A percentile compares a stretch with the other conserved stretches of the same genome.
Evolutionary conservation across 2,797 vertebrate genomes (phyloP).

Genomic region (Sebastes itinus): DNA sequence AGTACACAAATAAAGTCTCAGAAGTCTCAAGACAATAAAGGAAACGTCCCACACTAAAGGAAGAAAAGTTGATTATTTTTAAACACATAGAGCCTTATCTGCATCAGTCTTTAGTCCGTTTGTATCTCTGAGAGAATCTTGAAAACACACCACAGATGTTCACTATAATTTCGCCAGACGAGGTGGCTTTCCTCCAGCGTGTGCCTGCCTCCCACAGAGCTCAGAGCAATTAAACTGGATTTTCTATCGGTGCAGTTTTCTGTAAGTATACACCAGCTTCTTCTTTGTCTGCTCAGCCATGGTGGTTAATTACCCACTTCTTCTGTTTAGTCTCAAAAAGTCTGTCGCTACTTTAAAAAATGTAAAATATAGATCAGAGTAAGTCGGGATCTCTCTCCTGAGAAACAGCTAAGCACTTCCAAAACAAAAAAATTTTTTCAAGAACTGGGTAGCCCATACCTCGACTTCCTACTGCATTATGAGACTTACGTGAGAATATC

Average conservation of each 20-base stretch:
- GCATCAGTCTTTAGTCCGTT: neutral
- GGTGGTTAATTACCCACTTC: neutral
- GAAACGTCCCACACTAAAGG: neutral
- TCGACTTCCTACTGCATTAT: neutral
- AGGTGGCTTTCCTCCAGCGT: neutral
- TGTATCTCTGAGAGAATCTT: neutral
- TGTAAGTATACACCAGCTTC: neutral
- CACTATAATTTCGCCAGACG: constrained; percentile 15
- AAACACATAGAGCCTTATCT: neutral
- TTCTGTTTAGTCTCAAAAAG: neutral
- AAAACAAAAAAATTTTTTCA: neutral
- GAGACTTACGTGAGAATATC: neutral
- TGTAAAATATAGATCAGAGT: neutral
- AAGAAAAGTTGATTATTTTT: neutral
- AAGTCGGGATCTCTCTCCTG: neutral
- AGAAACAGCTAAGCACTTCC: neutral
- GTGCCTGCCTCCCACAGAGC: neutral
- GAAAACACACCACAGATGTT: constrained; percentile 34
- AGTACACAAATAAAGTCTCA: neutral
- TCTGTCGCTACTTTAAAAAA: neutral
- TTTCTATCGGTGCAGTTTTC: constrained; percentile 1
- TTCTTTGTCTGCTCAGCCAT: neutral
- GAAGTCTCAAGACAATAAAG: neutral
- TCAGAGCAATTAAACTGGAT: constrained; percentile 7
- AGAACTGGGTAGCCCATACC: neutral